Percentiles rank a stretch among this genome's conserved stretches.
Evolutionary conservation across 2,113 vertebrate species (phyloP).

Genomic region (Neolamprologus falcicula): DNA sequence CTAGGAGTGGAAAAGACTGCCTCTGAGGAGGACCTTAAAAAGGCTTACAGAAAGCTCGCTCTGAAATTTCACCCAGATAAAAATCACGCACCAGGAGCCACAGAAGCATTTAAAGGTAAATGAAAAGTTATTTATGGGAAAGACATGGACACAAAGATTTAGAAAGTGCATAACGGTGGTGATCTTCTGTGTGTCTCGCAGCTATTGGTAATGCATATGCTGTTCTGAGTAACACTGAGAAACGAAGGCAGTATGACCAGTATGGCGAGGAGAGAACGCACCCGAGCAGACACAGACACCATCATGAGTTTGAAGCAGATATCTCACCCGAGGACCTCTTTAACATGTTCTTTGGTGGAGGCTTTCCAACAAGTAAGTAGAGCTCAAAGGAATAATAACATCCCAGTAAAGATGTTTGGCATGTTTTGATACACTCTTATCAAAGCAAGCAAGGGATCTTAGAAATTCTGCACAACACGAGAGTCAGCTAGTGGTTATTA

Average conservation of each 20-base stretch:
- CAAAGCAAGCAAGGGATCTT: background rate
- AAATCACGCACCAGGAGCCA: constrained; percentile 75
- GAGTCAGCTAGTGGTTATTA: background rate
- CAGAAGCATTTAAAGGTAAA: constrained; percentile 95
- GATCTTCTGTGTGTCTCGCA: constrained; percentile 33
- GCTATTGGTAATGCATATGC: constrained; percentile 84
- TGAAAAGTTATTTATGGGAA: background rate
- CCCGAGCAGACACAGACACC: constrained; percentile 76
- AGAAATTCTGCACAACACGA: background rate
- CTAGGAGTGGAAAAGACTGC: constrained; percentile 86
- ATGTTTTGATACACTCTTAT: background rate
- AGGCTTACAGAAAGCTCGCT: constrained; percentile 74
- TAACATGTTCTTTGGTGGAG: constrained; percentile 99
- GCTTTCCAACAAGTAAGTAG: constrained; percentile 90
- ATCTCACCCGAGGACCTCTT: constrained; percentile 98
- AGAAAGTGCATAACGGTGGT: background rate
- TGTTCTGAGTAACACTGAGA: constrained; percentile 86
- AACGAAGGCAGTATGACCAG: constrained; percentile 91
- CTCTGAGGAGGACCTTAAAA: constrained; percentile 90
- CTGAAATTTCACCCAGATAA: constrained; percentile 77
- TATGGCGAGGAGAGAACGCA: constrained; percentile 86
- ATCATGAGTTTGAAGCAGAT: constrained; percentile 92
- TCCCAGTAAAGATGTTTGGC: background rate
- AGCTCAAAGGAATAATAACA: background rate
- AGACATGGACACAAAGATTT: background rate